These are phyloP conservation scores for Rhinophrynus dorsalis DNA, from an alignment of 2,797 vertebrate genomes.

Conservation along the genomic window DNA sequence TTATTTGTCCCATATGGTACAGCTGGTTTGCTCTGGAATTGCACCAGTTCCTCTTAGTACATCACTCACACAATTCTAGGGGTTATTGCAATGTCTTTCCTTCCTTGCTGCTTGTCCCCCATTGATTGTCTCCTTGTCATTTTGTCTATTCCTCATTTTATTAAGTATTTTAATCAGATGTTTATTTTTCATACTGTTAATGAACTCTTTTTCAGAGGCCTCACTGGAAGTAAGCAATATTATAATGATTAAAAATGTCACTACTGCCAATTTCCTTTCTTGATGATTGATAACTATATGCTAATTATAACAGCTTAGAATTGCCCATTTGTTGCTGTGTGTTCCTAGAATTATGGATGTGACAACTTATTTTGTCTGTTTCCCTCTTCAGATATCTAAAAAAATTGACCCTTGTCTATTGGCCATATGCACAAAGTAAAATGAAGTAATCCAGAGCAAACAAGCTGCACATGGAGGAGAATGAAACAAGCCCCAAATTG, in stretches of 20 bases:
- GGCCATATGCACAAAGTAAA: no score
- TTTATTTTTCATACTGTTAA: slow-evolving; percentile 27
- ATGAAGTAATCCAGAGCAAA: no score
- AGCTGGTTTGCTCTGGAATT: no score
- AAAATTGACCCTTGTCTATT: neutral
- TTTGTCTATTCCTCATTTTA: neutral
- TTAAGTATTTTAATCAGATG: slow-evolving; percentile 12
- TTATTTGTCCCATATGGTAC: no score
- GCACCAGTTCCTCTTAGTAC: no score
- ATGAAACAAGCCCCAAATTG: no score
- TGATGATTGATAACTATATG: slow-evolving; percentile 39
- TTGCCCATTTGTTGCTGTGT: neutral
- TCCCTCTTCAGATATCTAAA: neutral
- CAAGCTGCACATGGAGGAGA: no score
- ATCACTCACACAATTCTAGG: no score
- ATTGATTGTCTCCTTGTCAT: no score
- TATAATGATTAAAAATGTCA: slow-evolving; percentile 40
- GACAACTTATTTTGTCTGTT: neutral
- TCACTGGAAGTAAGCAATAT: slow-evolving; percentile 33
- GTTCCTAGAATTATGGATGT: neutral
- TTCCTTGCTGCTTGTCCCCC: no score
- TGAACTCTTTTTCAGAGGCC: slow-evolving; percentile 30
- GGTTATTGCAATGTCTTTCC: no score
- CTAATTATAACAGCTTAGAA: slow-evolving; percentile 18
- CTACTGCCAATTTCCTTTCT: slow-evolving; percentile 37